Conservation (phyloP, 2,888 invertebrate species). For the Eulithis prunata region DNA sequence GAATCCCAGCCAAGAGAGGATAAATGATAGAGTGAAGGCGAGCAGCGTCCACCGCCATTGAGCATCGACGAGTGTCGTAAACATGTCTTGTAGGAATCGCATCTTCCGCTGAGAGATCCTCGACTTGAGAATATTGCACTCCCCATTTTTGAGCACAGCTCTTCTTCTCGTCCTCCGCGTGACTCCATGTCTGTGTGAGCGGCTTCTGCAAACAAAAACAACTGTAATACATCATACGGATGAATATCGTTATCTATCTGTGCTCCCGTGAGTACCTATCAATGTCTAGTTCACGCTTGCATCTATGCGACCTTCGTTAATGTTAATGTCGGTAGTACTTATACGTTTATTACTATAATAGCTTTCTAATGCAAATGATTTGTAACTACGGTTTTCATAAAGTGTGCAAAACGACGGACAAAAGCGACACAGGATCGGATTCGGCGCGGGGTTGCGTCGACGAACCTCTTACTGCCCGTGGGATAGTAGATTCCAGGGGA, state of each 20-base stretch:
- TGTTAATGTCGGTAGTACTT: slow-evolving; percentile 71
- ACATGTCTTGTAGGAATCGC: slow-evolving; percentile 91
- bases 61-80: slow-evolving; percentile 95
- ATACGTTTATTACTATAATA: slow-evolving; percentile 54
- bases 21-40: slow-evolving; percentile 93
- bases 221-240: slow-evolving; percentile 51
- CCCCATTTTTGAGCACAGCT: slow-evolving; percentile 97
- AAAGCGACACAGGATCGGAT: slow-evolving; percentile 76
- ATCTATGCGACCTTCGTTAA: slow-evolving; percentile 69
- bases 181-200: slow-evolving; percentile 87
- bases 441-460: slow-evolving; percentile 67
- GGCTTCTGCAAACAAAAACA: slow-evolving; percentile 84
- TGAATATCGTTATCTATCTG: slow-evolving; percentile 56
- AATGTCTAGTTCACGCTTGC: slow-evolving; percentile 72
- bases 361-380: slow-evolving; percentile 62
- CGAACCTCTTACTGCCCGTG: slow-evolving; percentile 79
- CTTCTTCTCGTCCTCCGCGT: slow-evolving; percentile 90
- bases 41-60: slow-evolving; percentile 97
- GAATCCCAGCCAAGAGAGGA: slow-evolving; percentile 93
- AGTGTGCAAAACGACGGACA: slow-evolving; percentile 56
- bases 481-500: slow-evolving; percentile 82
- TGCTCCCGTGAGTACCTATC: slow-evolving; percentile 56
- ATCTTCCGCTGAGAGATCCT: slow-evolving; percentile 91
- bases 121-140: slow-evolving; percentile 97
- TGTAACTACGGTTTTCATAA: slow-evolving; percentile 44